A percentile compares a stretch with the other conserved stretches of the same genome.
Conservation (phyloP, 2,113 vertebrate genomes). For the Pitta sordida region DNA sequence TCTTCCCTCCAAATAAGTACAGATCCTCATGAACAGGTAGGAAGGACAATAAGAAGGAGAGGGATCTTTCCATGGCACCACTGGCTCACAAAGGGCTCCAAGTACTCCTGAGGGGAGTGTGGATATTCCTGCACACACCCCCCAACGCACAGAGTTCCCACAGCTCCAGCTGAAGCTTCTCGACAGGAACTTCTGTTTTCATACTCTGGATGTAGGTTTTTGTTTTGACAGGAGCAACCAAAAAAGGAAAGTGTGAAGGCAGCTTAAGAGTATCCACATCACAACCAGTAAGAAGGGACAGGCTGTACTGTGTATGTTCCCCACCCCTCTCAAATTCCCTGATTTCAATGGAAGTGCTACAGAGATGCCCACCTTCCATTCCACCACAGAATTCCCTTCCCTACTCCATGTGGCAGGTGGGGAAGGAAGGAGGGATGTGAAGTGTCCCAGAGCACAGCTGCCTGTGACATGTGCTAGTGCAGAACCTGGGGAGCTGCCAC, state of each 20-base stretch:
- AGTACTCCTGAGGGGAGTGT: neutral
- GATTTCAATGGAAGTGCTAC: neutral
- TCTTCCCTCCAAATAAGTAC: neutral
- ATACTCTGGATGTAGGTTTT: neutral
- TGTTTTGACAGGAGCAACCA: slow-evolving; percentile 35
- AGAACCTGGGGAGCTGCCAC: neutral
- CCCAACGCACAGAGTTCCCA: neutral
- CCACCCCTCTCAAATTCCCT: neutral
- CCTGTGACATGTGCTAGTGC: neutral
- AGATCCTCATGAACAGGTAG: neutral
- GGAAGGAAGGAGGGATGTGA: neutral
- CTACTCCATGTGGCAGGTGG: neutral
- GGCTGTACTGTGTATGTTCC: neutral
- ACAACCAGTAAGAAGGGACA: neutral
- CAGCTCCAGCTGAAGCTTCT: slow-evolving; percentile 23
- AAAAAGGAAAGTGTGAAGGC: slow-evolving; percentile 26
- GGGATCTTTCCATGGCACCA: neutral
- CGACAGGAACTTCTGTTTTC: slow-evolving; percentile 22
- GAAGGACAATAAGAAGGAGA: fast-evolving
- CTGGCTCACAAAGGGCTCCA: neutral
- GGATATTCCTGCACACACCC: no score
- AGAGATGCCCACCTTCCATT: neutral
- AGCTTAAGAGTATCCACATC: neutral
- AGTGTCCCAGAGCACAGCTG: neutral
- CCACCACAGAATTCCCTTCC: neutral